phyloP scores from a whole-genome alignment of 1,140 invertebrate genomes.

The Ostrea edulis region DNA sequence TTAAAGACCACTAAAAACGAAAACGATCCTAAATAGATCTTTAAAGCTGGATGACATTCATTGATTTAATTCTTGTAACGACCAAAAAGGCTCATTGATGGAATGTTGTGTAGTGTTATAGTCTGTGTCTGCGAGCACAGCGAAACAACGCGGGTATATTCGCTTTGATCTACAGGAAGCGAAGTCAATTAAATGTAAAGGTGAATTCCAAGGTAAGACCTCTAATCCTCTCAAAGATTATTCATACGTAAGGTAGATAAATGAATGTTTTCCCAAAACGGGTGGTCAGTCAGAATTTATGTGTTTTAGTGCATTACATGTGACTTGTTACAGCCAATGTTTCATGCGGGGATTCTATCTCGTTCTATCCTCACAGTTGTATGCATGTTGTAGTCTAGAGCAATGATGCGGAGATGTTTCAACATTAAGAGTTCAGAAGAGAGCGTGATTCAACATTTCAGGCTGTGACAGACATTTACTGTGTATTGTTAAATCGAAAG shows the following conservation, averaged over 20 bases:
- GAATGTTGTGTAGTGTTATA: not conserved
- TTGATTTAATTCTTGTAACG: not conserved
- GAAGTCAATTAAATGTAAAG: not conserved
- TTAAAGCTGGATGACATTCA: conserved; percentile 18
- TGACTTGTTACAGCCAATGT: too few relatives aligned
- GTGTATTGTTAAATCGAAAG: not conserved
- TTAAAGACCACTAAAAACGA: conserved; percentile 15
- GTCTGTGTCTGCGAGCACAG: not conserved
- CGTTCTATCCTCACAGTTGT: too few relatives aligned
- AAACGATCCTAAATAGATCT: conserved; percentile 16
- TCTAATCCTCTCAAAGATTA: too few relatives aligned
- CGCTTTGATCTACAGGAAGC: not conserved
- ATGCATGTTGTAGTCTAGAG: too few relatives aligned
- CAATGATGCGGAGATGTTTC: too few relatives aligned
- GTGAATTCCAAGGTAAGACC: not conserved
- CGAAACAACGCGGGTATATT: not conserved
- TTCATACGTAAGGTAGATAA: too few relatives aligned
- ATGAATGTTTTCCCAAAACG: too few relatives aligned
- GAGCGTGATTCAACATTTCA: not conserved
- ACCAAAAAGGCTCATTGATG: conserved; percentile 19
- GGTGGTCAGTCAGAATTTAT: too few relatives aligned
- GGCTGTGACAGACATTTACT: not conserved
- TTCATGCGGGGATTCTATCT: too few relatives aligned
- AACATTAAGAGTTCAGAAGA: not conserved
- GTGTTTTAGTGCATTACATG: too few relatives aligned